phyloP scores from a whole-genome alignment of 2,113 vertebrate genomes.

The Syngnathus floridae region DNA sequence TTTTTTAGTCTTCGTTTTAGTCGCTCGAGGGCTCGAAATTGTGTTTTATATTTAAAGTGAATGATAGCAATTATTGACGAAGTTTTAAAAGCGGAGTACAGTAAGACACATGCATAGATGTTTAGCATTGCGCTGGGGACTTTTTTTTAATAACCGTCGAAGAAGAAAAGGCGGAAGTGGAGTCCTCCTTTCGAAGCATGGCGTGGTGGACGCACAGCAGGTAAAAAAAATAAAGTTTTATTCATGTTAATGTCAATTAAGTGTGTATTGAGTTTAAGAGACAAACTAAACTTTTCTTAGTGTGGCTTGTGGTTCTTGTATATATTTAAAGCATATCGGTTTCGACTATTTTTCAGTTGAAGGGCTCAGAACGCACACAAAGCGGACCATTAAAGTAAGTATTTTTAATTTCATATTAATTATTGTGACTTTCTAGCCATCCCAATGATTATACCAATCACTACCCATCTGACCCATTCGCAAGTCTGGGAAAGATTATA shows the following conservation, averaged over 20 bases:
- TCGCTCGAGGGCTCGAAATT: neutral
- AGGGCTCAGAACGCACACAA: no score
- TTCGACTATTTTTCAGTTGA: neutral
- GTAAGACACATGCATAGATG: no score
- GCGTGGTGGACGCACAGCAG: neutral
- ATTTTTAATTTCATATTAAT: neutral
- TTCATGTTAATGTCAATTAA: neutral
- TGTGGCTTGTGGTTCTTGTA: neutral
- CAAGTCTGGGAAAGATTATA: slow-evolving; percentile 59
- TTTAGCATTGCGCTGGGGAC: neutral
- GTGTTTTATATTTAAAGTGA: neutral
- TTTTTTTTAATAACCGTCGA: neutral
- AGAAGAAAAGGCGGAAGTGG: neutral
- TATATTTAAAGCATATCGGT: no score
- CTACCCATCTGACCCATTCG: slow-evolving; percentile 72
- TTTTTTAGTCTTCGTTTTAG: neutral
- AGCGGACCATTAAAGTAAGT: slow-evolving; percentile 11
- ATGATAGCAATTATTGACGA: neutral
- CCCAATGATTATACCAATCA: slow-evolving; percentile 74
- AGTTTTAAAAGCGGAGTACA: neutral
- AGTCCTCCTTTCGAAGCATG: neutral
- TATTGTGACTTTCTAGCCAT: neutral
- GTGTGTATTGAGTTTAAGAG: neutral
- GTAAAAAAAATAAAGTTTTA: neutral
- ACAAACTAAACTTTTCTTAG: neutral